Evolutionary conservation across 2,113 vertebrate genomes (phyloP).

Genomic region (Plotosus lineatus): DNA sequence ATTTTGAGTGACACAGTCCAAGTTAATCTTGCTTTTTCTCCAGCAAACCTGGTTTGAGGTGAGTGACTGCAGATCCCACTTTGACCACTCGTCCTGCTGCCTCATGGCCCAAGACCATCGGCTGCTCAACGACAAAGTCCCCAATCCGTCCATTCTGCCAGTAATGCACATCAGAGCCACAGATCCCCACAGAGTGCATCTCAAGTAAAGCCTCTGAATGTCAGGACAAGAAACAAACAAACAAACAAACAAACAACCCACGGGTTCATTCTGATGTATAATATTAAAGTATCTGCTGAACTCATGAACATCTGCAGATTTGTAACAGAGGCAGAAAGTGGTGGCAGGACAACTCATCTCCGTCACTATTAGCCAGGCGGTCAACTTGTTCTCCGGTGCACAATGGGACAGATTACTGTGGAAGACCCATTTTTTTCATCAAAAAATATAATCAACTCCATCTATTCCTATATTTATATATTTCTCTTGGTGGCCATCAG

Average conservation of each 20-base stretch:
- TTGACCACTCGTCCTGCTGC: slow-evolving; percentile 85
- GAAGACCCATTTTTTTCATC: neutral
- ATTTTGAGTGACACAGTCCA: too few species aligned
- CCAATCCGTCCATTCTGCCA: slow-evolving; percentile 90
- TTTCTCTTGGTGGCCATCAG: too few species aligned
- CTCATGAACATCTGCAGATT: neutral
- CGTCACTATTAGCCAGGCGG: neutral
- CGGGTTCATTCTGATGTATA: neutral
- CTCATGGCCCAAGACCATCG: slow-evolving; percentile 93
- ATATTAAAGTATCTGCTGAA: neutral
- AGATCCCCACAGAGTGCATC: slow-evolving; percentile 98
- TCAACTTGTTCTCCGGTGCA: neutral
- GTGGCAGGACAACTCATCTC: neutral
- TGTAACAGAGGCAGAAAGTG: neutral
- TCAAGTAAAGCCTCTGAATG: slow-evolving; percentile 84
- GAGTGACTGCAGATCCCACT: slow-evolving; percentile 82
- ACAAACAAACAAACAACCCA: neutral
- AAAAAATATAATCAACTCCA: neutral
- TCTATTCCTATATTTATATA: neutral
- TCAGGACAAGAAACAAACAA: neutral
- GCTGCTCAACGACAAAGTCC: slow-evolving; percentile 82
- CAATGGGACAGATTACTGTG: neutral
- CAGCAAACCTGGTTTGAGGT: slow-evolving; percentile 80
- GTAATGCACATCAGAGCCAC: slow-evolving; percentile 93
- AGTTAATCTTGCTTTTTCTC: neutral